These are phyloP conservation scores for Timandra comae DNA, from an alignment of 2,888 invertebrate genomes.

Conservation along the genomic window DNA sequence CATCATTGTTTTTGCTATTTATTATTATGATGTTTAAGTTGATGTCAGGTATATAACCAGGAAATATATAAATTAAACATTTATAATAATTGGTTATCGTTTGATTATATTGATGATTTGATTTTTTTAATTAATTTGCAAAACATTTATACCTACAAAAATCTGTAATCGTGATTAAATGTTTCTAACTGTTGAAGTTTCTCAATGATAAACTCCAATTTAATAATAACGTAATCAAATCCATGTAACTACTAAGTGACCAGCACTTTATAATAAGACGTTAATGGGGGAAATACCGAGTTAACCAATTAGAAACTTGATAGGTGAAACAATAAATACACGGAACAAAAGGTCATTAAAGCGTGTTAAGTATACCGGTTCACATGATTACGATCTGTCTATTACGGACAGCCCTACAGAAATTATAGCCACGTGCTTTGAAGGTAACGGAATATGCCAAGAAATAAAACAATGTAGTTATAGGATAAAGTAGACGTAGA, in stretches of 20 bases:
- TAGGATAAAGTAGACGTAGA: conserved; percentile 47
- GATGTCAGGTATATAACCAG: conserved; percentile 33
- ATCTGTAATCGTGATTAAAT: no score
- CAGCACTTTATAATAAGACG: no score
- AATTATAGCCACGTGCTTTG: conserved; percentile 31
- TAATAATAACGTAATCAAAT: no score
- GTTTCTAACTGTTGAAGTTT: no score
- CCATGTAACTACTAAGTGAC: no score
- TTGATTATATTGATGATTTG: no score
- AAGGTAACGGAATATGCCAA: conserved; percentile 47
- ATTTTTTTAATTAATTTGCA: no score
- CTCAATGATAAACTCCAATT: no score
- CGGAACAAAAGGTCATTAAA: conserved; percentile 1
- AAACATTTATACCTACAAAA: no score
- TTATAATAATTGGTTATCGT: not conserved
- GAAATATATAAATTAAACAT: conserved; percentile 29
- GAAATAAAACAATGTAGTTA: conserved; percentile 32
- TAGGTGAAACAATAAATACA: conserved; percentile 12
- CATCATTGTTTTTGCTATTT: conserved; percentile 57
- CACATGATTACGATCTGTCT: no score
- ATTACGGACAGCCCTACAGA: conserved; percentile 1
- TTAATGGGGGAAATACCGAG: no score
- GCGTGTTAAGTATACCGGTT: not conserved
- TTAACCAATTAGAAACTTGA: no score
- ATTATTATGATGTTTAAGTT: conserved; percentile 34